Conservation (phyloP, 2,113 vertebrate species). For the Cyprinus carpio region DNA sequence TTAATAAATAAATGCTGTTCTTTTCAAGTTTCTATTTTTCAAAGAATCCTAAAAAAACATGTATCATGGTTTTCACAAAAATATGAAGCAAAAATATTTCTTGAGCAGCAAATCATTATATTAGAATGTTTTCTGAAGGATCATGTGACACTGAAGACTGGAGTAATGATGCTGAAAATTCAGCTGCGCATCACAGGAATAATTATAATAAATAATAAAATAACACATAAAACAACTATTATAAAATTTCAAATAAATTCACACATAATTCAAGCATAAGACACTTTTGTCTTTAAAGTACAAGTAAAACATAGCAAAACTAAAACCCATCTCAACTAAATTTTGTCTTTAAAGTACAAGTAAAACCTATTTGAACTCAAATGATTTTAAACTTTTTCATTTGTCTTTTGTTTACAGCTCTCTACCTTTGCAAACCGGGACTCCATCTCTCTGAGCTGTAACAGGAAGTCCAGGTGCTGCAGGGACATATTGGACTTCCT, state of each 20-base stretch:
- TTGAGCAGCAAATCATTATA: neutral
- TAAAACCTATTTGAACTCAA: neutral
- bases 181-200: neutral
- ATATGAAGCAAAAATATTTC: neutral
- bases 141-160: neutral
- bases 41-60: neutral
- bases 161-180: neutral
- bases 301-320: too few relatives aligned
- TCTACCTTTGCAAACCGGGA: constrained; percentile 80
- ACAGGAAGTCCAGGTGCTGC: constrained; percentile 81
- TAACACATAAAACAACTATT: neutral
- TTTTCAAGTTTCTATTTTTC: neutral
- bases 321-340: too few relatives aligned
- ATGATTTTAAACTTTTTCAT: neutral
- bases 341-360: neutral
- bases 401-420: neutral
- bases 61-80: neutral
- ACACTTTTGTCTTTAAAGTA: too few relatives aligned
- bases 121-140: neutral
- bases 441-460: constrained; percentile 78
- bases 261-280: too few relatives aligned
- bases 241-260: too few relatives aligned
- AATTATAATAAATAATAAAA: neutral
- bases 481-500: constrained; percentile 84
- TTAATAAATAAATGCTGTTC: neutral